These are phyloP conservation scores for Pteronura brasiliensis DNA, from an alignment of 2,113 vertebrate species.

Conservation along the genomic window DNA sequence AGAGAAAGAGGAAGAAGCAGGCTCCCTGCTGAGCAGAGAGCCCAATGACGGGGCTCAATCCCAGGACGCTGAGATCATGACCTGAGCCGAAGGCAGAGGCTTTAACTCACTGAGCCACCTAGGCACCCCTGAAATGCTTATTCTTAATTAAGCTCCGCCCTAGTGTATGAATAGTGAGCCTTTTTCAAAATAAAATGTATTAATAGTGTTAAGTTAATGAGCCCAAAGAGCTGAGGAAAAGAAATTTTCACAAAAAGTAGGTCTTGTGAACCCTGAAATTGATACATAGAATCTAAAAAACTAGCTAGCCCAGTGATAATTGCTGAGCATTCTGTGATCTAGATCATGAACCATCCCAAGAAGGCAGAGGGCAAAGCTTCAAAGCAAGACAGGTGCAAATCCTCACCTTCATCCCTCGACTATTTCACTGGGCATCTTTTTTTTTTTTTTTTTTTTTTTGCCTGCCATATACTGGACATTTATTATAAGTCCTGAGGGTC, in stretches of 20 bases:
- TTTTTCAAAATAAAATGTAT: slow-evolving; percentile 1
- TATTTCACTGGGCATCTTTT: background rate
- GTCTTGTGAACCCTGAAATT: background rate
- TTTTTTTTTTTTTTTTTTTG: background rate
- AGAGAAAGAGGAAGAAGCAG: no score
- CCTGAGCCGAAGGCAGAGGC: no score
- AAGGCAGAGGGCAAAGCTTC: background rate
- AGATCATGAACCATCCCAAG: background rate
- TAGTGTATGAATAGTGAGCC: background rate
- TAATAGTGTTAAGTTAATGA: background rate
- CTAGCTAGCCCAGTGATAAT: background rate
- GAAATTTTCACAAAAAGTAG: background rate
- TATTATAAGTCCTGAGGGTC: background rate
- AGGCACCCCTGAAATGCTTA: background rate
- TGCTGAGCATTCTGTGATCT: background rate
- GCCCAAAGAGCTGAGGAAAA: background rate
- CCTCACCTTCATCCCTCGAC: background rate
- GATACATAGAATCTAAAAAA: background rate
- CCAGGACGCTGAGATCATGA: no score
- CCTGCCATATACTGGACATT: background rate
- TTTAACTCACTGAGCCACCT: no score
- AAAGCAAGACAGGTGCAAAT: background rate
- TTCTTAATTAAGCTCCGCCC: background rate
- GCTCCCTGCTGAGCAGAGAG: no score
- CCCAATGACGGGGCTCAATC: rapidly evolving